Conservation (phyloP, 2,797 vertebrate species). For the Austrolebias charrua region DNA sequence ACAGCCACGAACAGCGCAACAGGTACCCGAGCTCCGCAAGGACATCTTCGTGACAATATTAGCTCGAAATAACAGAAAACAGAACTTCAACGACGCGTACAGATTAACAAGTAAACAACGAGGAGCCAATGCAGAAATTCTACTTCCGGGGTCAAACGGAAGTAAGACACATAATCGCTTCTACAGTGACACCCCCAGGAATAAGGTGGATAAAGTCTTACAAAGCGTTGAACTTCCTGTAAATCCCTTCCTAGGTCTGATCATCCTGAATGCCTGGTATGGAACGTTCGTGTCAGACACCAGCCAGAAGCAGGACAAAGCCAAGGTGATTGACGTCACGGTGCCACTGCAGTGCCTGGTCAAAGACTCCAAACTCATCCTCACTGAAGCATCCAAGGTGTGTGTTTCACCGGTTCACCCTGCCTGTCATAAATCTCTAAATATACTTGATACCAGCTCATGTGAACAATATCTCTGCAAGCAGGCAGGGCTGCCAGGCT, state of each 20-base stretch:
- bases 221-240: not conserved
- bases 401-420: not conserved
- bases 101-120: too few relatives aligned
- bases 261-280: slow-evolving; percentile 96
- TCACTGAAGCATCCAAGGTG: slow-evolving; percentile 96
- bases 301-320: slow-evolving; percentile 87
- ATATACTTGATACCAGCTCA: not conserved
- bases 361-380: slow-evolving; percentile 97
- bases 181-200: too few relatives aligned
- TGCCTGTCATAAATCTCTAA: not conserved
- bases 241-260: slow-evolving; percentile 80
- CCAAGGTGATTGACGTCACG: slow-evolving; percentile 95
- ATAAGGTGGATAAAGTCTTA: too few relatives aligned
- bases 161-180: too few relatives aligned
- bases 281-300: slow-evolving; percentile 96
- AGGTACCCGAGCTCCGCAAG: too few relatives aligned
- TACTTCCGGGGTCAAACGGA: too few relatives aligned
- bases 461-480: slow-evolving; percentile 12
- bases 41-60: too few relatives aligned
- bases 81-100: too few relatives aligned
- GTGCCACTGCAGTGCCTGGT: slow-evolving; percentile 97
- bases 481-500: slow-evolving; percentile 92
- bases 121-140: too few relatives aligned
- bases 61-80: too few relatives aligned
- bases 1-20: too few relatives aligned